Conservation (phyloP, 2,888 invertebrate species). For the Ptilodon capucinus region DNA sequence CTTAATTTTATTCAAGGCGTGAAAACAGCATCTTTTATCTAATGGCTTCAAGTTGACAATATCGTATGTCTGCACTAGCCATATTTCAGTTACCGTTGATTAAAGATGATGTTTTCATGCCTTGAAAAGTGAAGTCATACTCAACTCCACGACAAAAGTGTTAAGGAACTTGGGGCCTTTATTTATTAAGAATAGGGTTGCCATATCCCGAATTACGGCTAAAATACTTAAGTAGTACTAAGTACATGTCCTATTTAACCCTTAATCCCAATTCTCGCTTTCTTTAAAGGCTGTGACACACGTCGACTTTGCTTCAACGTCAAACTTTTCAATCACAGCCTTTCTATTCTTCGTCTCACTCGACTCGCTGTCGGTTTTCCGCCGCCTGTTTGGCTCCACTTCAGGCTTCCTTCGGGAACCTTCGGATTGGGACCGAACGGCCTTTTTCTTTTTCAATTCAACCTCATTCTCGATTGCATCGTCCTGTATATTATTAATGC, state of each 20-base stretch:
- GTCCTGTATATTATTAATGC: constrained; percentile 46
- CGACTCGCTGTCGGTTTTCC: constrained; percentile 31
- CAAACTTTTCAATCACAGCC: constrained; percentile 46
- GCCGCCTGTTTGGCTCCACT: constrained; percentile 41
- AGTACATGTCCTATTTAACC: background rate
- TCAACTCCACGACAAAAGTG: too few species aligned
- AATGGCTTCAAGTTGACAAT: too few species aligned
- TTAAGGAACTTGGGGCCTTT: too few species aligned
- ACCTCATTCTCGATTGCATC: constrained; percentile 55
- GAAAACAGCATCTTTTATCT: too few species aligned
- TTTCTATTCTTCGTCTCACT: constrained; percentile 28
- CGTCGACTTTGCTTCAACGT: constrained; percentile 44
- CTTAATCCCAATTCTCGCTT: constrained; percentile 72
- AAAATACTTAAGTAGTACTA: too few species aligned
- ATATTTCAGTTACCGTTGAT: too few species aligned
- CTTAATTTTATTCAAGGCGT: too few species aligned
- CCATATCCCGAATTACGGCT: background rate
- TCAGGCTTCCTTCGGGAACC: constrained; percentile 28
- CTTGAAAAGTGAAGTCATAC: too few species aligned
- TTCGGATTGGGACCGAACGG: constrained; percentile 29
- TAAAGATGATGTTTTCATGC: too few species aligned
- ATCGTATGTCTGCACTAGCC: too few species aligned
- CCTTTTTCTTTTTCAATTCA: constrained; percentile 51
- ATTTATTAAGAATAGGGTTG: constrained; percentile 7
- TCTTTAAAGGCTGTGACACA: constrained; percentile 68